Conservation (phyloP, 2,797 vertebrate species). For the Sternotherus odoratus region DNA sequence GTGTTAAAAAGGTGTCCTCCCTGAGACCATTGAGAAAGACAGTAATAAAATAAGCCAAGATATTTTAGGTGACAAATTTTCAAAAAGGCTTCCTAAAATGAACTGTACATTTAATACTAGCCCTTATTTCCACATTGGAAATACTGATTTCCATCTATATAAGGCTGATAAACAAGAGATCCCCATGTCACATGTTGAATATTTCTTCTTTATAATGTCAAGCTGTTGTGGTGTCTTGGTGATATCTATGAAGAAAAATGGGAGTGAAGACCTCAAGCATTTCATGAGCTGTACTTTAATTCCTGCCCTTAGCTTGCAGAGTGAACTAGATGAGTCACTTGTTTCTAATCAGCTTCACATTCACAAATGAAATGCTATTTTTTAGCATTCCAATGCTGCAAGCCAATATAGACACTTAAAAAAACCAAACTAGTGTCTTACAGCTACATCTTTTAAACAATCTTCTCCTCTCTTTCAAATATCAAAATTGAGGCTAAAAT, state of each 20-base stretch:
- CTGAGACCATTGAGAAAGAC: background rate
- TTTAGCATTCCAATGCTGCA: background rate
- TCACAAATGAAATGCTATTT: background rate
- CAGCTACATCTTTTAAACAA: too few species aligned
- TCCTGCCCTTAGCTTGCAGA: background rate
- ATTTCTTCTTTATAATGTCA: background rate
- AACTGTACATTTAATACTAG: slow-evolving; percentile 16
- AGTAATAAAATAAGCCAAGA: slow-evolving; percentile 4
- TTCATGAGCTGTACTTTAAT: background rate
- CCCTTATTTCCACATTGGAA: background rate
- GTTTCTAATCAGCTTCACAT: background rate
- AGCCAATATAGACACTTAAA: background rate
- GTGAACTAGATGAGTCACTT: background rate
- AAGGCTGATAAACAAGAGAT: background rate
- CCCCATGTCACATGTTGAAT: background rate
- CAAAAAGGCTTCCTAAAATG: slow-evolving; percentile 26
- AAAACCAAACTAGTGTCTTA: too few species aligned
- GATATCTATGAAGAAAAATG: background rate
- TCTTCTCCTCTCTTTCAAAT: background rate
- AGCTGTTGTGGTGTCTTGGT: background rate
- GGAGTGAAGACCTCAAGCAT: background rate
- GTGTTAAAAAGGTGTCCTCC: background rate
- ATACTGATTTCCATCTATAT: background rate
- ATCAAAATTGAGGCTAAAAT: background rate
- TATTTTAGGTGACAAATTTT: background rate